A percentile compares a stretch with the other conserved stretches of the same genome.
Evolutionary conservation across 2,888 invertebrate species (phyloP).

Genomic region (Oscheius myriophilus): DNA sequence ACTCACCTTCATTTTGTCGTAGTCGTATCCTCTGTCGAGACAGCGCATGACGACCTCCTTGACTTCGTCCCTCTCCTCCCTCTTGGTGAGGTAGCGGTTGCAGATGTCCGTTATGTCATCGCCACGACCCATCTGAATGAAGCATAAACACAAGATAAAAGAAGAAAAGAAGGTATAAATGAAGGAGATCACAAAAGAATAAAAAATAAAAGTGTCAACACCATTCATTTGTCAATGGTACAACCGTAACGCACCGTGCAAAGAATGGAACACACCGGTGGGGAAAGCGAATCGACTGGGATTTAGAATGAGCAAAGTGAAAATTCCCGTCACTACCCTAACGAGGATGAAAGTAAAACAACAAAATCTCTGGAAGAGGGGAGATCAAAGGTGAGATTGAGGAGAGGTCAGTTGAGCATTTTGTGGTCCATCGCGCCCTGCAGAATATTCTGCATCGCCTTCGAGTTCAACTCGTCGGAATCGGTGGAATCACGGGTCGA

Average conservation of each 20-base stretch:
- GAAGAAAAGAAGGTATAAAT: neutral
- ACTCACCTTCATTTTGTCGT: conserved; percentile 45
- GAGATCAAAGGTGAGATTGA: conserved; percentile 2
- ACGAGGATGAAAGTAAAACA: conserved; percentile 3
- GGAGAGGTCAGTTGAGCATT: neutral
- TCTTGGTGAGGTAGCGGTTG: conserved; percentile 39
- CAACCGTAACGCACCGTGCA: too few relatives aligned
- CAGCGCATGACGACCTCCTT: conserved; percentile 51
- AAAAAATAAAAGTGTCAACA: neutral
- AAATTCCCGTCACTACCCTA: too few relatives aligned
- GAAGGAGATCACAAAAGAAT: neutral
- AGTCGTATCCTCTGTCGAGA: conserved; percentile 53
- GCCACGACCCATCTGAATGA: conserved; percentile 33
- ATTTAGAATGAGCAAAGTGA: neutral
- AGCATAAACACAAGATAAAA: neutral
- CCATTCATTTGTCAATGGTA: too few relatives aligned
- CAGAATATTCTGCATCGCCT: conserved; percentile 36
- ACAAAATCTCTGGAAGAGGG: neutral
- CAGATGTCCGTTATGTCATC: conserved; percentile 45
- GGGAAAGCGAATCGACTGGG: conserved; percentile 1
- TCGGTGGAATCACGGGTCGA: conserved; percentile 28
- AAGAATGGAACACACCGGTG: neutral
- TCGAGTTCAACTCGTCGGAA: conserved; percentile 29
- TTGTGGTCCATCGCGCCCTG: conserved; percentile 37
- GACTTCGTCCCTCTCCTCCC: conserved; percentile 48